Evolutionary conservation across 2,888 invertebrate species (phyloP).

Genomic region (Drosophila kuntzei): DNA sequence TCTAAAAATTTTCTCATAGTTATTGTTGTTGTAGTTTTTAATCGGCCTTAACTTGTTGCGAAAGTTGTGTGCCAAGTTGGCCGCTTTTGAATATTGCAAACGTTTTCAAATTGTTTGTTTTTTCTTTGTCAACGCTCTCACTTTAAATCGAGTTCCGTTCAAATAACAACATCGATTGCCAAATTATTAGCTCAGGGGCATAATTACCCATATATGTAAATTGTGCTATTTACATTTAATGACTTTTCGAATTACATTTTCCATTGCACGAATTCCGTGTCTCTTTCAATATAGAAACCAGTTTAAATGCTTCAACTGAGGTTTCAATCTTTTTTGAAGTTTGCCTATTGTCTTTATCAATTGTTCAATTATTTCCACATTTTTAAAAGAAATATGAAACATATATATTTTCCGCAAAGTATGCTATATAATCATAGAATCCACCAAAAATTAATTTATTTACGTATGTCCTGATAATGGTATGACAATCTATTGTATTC

Average conservation of each 20-base stretch:
- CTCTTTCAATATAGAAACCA: conserved; percentile 4
- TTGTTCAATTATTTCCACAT: too few species aligned
- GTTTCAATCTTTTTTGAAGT: too few species aligned
- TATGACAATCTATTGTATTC: too few species aligned
- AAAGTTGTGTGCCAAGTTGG: conserved; percentile 69
- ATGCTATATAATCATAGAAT: conserved; percentile 21
- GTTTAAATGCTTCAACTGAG: conserved; percentile 3
- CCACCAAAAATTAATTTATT: too few species aligned
- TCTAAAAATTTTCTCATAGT: conserved; percentile 15
- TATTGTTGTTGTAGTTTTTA: conserved; percentile 24
- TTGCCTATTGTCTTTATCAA: too few species aligned
- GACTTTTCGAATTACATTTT: conserved; percentile 7
- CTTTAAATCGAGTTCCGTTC: conserved; percentile 10
- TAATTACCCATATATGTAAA: conserved; percentile 20
- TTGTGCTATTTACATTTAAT: conserved; percentile 2
- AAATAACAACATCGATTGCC: conserved; percentile 25
- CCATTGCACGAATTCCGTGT: conserved; percentile 24
- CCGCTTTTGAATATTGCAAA: conserved; percentile 47
- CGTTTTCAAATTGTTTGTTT: conserved; percentile 45
- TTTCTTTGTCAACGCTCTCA: conserved; percentile 24
- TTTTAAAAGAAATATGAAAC: neutral
- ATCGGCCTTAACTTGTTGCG: conserved; percentile 66
- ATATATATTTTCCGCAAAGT: conserved; percentile 30
- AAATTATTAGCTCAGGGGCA: conserved; percentile 27
- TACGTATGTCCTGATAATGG: too few species aligned